Evolutionary conservation across 2,888 invertebrate genomes (phyloP).

Genomic region (Mimachlamys varia): DNA sequence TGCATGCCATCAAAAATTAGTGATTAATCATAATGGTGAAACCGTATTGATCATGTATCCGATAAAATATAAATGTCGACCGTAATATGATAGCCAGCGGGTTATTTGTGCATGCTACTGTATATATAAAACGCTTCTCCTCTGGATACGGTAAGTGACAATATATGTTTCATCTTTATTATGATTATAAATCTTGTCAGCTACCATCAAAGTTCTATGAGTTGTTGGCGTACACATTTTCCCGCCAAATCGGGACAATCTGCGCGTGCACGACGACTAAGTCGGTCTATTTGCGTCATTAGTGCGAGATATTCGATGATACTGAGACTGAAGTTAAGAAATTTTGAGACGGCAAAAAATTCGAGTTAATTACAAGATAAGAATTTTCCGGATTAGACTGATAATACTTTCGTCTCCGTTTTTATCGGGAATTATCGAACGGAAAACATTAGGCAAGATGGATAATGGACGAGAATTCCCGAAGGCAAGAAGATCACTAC

Average conservation of each 20-base stretch:
- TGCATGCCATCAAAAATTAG: no score
- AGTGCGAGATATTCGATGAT: neutral
- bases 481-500: neutral
- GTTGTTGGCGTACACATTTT: neutral
- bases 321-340: neutral
- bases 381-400: neutral
- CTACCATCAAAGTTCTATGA: neutral
- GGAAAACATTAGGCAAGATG: conserved; percentile 21
- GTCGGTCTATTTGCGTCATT: neutral
- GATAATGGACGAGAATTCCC: conserved; percentile 26
- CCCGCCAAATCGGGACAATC: neutral
- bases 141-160: neutral
- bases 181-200: neutral
- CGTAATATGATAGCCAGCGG: no score
- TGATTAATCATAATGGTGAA: no score
- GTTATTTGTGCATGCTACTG: neutral
- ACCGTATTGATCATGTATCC: no score
- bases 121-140: neutral
- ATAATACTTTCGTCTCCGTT: neutral
- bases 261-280: neutral
- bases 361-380: conserved; percentile 17
- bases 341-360: neutral
- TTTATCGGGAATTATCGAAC: conserved; percentile 4
- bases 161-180: neutral
- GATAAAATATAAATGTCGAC: no score